These are phyloP conservation scores for Phodopus roborovskii DNA, from an alignment of 2,113 vertebrate genomes.

Conservation along the genomic window DNA sequence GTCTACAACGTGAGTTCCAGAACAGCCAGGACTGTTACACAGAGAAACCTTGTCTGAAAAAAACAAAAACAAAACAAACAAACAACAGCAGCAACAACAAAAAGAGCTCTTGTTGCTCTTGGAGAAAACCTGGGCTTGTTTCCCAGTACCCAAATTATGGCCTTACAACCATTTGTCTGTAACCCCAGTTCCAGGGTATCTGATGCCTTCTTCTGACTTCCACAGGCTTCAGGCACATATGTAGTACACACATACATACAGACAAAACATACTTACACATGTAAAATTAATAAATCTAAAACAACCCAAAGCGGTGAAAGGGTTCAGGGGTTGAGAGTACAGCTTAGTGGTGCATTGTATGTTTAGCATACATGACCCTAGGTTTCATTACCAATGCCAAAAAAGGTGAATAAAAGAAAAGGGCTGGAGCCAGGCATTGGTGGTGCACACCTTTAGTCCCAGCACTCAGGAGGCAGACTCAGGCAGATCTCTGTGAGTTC, in stretches of 20 bases:
- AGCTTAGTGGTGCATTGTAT: neutral
- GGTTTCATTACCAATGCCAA: neutral
- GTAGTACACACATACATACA: neutral
- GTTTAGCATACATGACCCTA: neutral
- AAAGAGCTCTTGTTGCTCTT: neutral
- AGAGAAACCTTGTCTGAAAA: too few species aligned
- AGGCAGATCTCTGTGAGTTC: too few species aligned
- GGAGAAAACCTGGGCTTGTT: neutral
- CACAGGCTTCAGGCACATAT: neutral
- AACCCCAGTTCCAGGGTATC: neutral
- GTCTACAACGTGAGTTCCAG: too few species aligned
- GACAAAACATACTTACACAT: neutral
- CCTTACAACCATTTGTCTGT: neutral
- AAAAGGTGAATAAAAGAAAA: conserved; percentile 40
- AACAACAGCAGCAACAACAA: too few species aligned
- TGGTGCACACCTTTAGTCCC: too few species aligned
- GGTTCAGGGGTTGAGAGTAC: neutral
- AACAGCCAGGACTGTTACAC: too few species aligned
- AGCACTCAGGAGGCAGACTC: too few species aligned
- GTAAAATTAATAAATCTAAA: neutral
- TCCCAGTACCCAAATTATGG: neutral
- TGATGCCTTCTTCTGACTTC: neutral
- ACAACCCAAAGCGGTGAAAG: neutral
- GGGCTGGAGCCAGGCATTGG: neutral
- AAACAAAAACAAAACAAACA: too few species aligned